Conservation (phyloP, 1,140 invertebrate species). For the Caenorhabditis elegans region DNA sequence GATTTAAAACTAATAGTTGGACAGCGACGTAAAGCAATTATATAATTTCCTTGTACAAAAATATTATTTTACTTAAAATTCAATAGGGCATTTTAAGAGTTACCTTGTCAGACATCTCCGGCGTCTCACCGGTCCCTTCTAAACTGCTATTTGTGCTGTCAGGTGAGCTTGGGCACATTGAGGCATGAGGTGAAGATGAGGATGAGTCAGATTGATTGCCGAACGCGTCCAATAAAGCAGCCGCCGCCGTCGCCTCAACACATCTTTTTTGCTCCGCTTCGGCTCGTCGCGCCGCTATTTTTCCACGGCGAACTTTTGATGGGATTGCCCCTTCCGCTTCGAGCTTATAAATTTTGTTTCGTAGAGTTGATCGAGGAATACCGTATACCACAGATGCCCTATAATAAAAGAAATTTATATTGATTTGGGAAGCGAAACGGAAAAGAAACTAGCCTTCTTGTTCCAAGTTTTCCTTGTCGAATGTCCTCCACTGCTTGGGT, state of each 20-base stretch:
- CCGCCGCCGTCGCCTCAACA: background rate
- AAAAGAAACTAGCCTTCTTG: constrained; percentile 12
- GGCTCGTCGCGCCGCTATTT: background rate
- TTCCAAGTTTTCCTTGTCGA: constrained; percentile 36
- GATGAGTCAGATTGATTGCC: constrained; percentile 22
- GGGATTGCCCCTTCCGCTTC: constrained; percentile 72
- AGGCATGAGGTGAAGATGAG: background rate
- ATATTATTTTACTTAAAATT: background rate
- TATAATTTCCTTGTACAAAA: no score
- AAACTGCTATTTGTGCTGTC: constrained; percentile 27
- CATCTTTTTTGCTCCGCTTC: background rate
- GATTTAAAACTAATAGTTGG: no score
- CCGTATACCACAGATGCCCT: constrained; percentile 90
- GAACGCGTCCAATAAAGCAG: constrained; percentile 11
- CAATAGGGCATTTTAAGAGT: background rate
- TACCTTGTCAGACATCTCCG: background rate
- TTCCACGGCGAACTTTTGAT: constrained; percentile 18
- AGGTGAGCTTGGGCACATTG: constrained; percentile 27
- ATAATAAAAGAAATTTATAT: background rate
- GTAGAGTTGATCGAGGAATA: constrained; percentile 87
- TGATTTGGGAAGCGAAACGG: background rate
- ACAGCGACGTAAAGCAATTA: no score
- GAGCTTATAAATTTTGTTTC: constrained; percentile 88
- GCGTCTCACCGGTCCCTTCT: background rate
- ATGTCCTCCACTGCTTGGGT: constrained; percentile 42